Evolutionary conservation across 2,888 invertebrate genomes (phyloP), one percentile per base, ranked within the genome.

Genomic region (Escarpia spicata): DNA sequence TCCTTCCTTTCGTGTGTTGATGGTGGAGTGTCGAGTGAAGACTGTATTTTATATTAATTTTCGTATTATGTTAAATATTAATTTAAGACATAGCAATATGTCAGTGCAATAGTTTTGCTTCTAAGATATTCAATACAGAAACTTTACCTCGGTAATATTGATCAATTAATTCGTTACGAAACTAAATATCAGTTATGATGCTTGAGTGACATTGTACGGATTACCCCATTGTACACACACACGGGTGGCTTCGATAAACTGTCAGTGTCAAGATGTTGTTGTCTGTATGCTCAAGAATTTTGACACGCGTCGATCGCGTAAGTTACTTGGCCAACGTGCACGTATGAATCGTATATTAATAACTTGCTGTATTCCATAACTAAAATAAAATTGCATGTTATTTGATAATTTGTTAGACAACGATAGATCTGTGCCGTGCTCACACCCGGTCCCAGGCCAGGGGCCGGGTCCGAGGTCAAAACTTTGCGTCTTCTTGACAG

Each of bases 21-120:
- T n/a, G 75, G 75, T 75, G 75, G 75, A 75, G 75, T n/a, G 75
- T 26, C 75, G 75, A 75, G 75, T 75, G 75, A 75, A 75, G 26
- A 75, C 19, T 75, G 6, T 26, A 75, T 75, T 75, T 75, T 75
- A 75, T 26, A 75, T 26, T 75, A 26, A 75, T 75, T 75, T 75
- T 75, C 75, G 75, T 75, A 75, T n/a, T 75, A 75, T 75, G 2
- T 19, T 75, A 4, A 75, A n/a, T 2, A 75, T 75, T 75, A 26
- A 19, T 26, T 26, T 26, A 26, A 75, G 19, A n/a, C 19, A 75
- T 4, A 75, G 6, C 15, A 75, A 6, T 26, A 26, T 26, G n/a
- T 26, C 3, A 52, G 12, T 12, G 12, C 52, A 52, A 9, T 12
- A 52, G 1, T 75, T 52, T 52, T 75, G 75, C n/a, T 75, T 75